Percentiles rank a stretch among this genome's conserved stretches.
phyloP scores from a whole-genome alignment of 2,797 vertebrate species.

The Thripadectes ignobilis region DNA sequence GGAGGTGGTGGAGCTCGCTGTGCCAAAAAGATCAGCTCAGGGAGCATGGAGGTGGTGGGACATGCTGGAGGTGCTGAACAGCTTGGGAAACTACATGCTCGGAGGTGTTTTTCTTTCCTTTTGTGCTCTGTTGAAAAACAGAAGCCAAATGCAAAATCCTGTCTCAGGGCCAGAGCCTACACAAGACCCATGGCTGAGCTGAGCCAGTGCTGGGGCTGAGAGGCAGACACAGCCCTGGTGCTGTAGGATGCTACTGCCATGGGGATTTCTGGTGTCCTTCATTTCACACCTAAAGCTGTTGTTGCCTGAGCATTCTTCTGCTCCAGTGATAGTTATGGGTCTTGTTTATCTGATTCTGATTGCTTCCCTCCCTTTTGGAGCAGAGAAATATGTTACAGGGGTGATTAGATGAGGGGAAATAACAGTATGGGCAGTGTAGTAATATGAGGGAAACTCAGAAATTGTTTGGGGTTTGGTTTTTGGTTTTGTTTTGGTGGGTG shows the following conservation, averaged over 20 bases:
- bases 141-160: neutral
- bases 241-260: neutral
- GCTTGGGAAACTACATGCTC: neutral
- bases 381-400: neutral
- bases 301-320: neutral
- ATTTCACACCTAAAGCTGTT: neutral
- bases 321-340: neutral
- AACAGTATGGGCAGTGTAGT: neutral
- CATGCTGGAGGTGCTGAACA: neutral
- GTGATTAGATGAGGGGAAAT: neutral
- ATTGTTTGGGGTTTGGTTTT: too few species aligned
- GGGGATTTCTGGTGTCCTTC: neutral
- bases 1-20: fast-evolving
- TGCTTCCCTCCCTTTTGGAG: neutral
- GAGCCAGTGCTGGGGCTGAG: neutral
- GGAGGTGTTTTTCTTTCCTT: neutral
- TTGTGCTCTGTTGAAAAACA: neutral
- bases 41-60: neutral
- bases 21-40: neutral
- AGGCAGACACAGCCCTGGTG: neutral
- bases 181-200: neutral
- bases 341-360: neutral
- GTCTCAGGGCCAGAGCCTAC: neutral
- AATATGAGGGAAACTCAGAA: neutral
- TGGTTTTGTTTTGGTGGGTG: too few species aligned